Base-by-base conservation (phyloP, 2,797 vertebrate species). In the Pseudochromis fuscus region DNA sequence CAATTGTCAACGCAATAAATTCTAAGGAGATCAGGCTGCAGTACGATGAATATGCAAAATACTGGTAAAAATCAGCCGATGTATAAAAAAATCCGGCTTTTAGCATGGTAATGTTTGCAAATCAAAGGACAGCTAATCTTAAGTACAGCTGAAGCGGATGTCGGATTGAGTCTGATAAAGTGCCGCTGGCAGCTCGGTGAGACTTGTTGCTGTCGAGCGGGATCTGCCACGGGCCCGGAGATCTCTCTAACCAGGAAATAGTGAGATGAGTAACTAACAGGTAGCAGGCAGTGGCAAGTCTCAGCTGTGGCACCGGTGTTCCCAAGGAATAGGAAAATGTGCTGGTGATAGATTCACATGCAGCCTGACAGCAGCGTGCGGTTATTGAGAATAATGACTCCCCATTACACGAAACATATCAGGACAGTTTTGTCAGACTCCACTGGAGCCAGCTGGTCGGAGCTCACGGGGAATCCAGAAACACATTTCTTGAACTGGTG, bases 171-270 rank as follows among this genome's bases (percentile, higher is more conserved):
- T 18, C 49, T 50, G 33, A 63, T 40, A n/a, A 40, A 38, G 27
- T 37, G 16, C 45, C 24, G 46, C 12, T 51, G 21, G 38, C 23
- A 15, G 9, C 28, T 25, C 45, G 18, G 28, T 45, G 13, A 19
- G 48, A 35, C 48, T 21, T 19, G 21, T 24, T 35, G 50, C 8
- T 33, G 18, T 35, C 37, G 35, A 52, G 52, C 13, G 12, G 31
- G 55, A 19, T 53, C 23, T 60, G 42, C 46, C 40, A 10, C 37
- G 31, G n/a, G 7, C 7, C 40, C n/a, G n/a, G n/a, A 21, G 16
- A 11, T 33, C 8, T 35, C 16, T 60, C 35, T 60, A 62, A 30
- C 30, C 16, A 62, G 45, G 45, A 49, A 49, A n/a, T 37, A 27
- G 18, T 11, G 13, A 21, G 42, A 21, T 23, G 53, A 57, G 52